Percentiles rank a stretch among this genome's conserved stretches.
Evolutionary conservation across 2,797 vertebrate species (phyloP).

Genomic region (Picus viridis): DNA sequence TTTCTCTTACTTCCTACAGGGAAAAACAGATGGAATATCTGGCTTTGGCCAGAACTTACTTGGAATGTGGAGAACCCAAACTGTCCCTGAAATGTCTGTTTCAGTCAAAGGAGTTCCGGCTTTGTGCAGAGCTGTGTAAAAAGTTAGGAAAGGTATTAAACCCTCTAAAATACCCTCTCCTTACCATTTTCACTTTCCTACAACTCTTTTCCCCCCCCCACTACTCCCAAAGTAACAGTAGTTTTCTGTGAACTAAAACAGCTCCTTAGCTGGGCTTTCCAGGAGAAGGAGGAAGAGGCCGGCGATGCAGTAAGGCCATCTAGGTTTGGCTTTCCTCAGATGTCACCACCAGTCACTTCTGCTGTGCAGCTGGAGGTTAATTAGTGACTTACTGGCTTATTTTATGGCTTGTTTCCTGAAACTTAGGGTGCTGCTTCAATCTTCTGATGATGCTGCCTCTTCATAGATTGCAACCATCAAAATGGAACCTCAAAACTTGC

Average conservation of each 20-base stretch:
- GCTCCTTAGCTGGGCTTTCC: neutral
- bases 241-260: neutral
- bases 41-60: conserved; percentile 81
- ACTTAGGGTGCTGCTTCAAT: neutral
- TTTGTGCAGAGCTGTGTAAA: conserved; percentile 81
- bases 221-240: neutral
- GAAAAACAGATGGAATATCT: conserved; percentile 83
- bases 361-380: neutral
- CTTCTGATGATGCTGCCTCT: neutral
- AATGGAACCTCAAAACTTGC: neutral
- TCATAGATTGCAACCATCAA: neutral
- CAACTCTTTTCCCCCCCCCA: neutral
- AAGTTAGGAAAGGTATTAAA: conserved; percentile 80
- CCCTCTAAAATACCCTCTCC: neutral
- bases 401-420: neutral
- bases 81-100: conserved; percentile 82
- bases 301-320: neutral
- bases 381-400: neutral
- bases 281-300: neutral
- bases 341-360: neutral
- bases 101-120: conserved; percentile 80
- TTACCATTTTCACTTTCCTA: neutral
- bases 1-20: conserved; percentile 62
- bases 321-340: neutral
- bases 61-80: conserved; percentile 81